phyloP scores from a whole-genome alignment of 2,888 invertebrate species.

The Drosophila emarginata region DNA sequence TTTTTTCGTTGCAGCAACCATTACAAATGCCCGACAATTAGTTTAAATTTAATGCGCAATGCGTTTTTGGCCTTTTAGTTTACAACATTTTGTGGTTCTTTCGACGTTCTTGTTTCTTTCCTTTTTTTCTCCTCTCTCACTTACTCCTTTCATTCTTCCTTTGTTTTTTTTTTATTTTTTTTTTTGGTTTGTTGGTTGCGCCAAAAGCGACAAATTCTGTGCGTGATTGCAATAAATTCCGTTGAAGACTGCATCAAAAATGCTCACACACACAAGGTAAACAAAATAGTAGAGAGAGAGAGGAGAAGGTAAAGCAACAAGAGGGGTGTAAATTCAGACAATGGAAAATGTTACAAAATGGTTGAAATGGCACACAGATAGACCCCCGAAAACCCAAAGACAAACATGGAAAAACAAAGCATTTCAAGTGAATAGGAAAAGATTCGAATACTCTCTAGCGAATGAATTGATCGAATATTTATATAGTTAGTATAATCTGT shows the following conservation, averaged over 20 bases:
- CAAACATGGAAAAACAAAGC: slow-evolving; percentile 43
- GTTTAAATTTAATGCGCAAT: slow-evolving; percentile 68
- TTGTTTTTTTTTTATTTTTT: slow-evolving; percentile 21
- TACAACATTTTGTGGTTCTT: slow-evolving; percentile 53
- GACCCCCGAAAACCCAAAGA: slow-evolving; percentile 43
- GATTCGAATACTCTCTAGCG: neutral
- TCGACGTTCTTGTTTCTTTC: slow-evolving; percentile 16
- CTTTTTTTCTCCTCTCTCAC: neutral
- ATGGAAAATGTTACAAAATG: slow-evolving; percentile 24
- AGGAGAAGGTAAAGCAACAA: neutral
- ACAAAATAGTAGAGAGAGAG: slow-evolving; percentile 36
- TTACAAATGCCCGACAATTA: slow-evolving; percentile 74
- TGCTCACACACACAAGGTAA: slow-evolving; percentile 48
- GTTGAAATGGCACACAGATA: slow-evolving; percentile 10
- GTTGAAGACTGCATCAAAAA: slow-evolving; percentile 37
- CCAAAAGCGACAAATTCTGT: slow-evolving; percentile 66
- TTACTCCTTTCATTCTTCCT: neutral
- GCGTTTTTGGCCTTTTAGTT: slow-evolving; percentile 45
- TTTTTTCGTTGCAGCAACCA: slow-evolving; percentile 65
- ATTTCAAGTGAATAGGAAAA: slow-evolving; percentile 23
- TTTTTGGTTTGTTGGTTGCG: slow-evolving; percentile 36
- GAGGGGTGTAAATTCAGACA: slow-evolving; percentile 33
- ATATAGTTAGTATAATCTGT: neutral
- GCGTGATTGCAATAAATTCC: slow-evolving; percentile 72
- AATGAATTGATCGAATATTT: neutral